Percentiles rank a stretch among this genome's conserved stretches.
These are phyloP conservation scores for Agonopterix arenella DNA, from an alignment of 2,888 invertebrate genomes.

Conservation along the genomic window DNA sequence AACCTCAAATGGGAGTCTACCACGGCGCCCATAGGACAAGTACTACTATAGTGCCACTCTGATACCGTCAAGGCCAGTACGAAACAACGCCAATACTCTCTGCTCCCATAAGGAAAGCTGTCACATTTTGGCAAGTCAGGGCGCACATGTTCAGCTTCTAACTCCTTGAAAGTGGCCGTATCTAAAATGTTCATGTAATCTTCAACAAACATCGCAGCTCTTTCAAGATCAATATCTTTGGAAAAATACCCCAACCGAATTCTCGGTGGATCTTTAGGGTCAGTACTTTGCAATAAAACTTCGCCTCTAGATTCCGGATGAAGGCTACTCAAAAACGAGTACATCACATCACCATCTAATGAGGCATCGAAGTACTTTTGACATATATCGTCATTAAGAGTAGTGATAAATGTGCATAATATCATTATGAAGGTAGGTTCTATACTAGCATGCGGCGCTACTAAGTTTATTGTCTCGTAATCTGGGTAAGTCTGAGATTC, in stretches of 20 bases:
- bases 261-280: conserved; percentile 80
- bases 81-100: conserved; percentile 47
- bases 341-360: neutral
- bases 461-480: neutral
- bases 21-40: conserved; percentile 24
- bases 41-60: conserved; percentile 71
- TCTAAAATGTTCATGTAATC: conserved; percentile 33
- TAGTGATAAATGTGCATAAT: neutral
- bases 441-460: neutral
- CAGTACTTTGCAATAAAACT: conserved; percentile 87
- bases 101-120: neutral
- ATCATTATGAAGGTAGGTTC: conserved; percentile 52
- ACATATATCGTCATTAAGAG: neutral
- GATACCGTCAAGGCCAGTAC: conserved; percentile 65
- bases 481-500: conserved; percentile 32
- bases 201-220: neutral
- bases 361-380: neutral
- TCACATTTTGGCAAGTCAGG: neutral
- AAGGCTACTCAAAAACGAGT: neutral
- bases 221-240: neutral
- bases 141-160: neutral
- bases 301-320: neutral
- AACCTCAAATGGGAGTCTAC: conserved; percentile 23
- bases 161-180: neutral
- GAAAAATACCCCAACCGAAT: conserved; percentile 79